Conservation (phyloP, 2,113 vertebrate species). For the Potamarius usumacintae region DNA sequence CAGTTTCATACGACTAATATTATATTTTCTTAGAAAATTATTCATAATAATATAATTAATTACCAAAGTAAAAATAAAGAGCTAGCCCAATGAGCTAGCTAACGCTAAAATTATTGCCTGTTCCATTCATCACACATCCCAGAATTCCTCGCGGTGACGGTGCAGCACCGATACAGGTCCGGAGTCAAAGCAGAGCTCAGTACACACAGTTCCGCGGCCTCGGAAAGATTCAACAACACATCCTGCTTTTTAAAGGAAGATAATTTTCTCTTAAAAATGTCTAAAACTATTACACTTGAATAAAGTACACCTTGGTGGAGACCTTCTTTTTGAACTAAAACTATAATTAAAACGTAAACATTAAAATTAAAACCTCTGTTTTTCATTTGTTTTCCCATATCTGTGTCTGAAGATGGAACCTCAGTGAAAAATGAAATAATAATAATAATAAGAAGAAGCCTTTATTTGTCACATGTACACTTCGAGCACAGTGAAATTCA, state of each 20-base stretch:
- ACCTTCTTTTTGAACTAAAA: not conserved
- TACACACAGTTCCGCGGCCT: not conserved
- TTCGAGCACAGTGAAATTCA: no score
- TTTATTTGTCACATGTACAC: no score
- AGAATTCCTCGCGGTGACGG: not conserved
- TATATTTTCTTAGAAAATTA: not conserved
- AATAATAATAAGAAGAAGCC: no score
- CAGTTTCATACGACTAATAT: not conserved
- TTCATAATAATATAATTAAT: not conserved
- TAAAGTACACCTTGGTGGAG: not conserved
- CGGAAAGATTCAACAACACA: not conserved
- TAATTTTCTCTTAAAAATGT: not conserved
- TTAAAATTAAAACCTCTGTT: not conserved
- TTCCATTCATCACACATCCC: slow-evolving; percentile 49
- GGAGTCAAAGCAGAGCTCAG: not conserved
- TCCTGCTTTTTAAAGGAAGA: not conserved
- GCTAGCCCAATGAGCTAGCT: not conserved
- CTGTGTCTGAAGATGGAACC: not conserved
- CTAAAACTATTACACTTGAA: not conserved
- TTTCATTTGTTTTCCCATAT: not conserved
- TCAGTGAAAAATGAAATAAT: no score
- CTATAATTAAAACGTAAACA: not conserved
- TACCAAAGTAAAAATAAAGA: not conserved
- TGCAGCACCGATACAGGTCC: not conserved
- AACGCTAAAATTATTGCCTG: not conserved